Conservation (phyloP, 2,113 vertebrate species). For the Dipodomys ordii region DNA sequence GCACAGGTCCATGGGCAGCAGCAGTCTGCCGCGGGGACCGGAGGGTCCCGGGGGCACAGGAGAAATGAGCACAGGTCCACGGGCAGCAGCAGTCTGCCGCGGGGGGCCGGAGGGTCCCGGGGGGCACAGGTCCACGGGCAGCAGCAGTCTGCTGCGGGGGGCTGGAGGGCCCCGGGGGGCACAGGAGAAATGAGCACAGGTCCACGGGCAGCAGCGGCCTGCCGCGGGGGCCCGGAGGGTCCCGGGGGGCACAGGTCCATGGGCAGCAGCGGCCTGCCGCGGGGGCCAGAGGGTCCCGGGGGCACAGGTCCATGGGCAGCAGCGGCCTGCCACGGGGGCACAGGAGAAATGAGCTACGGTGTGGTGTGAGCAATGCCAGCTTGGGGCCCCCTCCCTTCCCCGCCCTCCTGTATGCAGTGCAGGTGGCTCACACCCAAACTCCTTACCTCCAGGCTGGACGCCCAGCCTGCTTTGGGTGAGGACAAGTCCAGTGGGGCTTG, state of each 20-base stretch:
- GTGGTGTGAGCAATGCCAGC: background rate
- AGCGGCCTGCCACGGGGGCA: background rate
- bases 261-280: too few species aligned
- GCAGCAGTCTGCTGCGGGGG: too few species aligned
- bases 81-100: too few species aligned
- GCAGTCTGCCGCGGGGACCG: too few species aligned
- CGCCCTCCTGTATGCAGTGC: background rate
- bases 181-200: constrained; percentile 27
- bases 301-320: background rate
- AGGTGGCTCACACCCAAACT: background rate
- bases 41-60: background rate
- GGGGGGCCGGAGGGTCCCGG: background rate
- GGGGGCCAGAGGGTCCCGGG: background rate
- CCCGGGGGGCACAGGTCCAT: background rate
- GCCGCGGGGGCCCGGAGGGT: background rate
- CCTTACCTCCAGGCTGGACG: background rate
- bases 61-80: constrained; percentile 49
- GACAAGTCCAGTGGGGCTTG: background rate
- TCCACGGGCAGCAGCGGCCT: too few species aligned
- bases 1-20: background rate
- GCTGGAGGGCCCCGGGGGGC: too few species aligned
- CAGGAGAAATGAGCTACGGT: constrained; percentile 37
- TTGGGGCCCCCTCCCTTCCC: background rate
- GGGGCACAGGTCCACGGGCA: background rate
- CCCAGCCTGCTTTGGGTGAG: background rate